Evolutionary conservation across 1,140 invertebrate genomes (phyloP), one percentile per base, ranked within the genome.

Genomic region (Popillia japonica): DNA sequence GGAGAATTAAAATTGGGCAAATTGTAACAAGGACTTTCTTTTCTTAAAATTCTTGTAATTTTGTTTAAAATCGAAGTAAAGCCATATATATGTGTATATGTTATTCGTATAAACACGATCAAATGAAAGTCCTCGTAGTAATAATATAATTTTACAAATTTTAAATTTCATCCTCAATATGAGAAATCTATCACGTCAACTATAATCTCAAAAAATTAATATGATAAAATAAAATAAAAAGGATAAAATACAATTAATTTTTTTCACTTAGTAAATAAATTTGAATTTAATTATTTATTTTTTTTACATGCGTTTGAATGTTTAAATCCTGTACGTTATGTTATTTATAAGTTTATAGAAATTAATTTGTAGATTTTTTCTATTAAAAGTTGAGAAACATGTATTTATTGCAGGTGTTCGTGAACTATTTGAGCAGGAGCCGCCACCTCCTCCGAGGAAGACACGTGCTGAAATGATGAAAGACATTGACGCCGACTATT

Each of bases 401-500:
- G 11, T 77, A n/a, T 61, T 75, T 41, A 42, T 59, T 80, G 20
- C 77, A 92, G 96, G 99, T 61, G 99, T 99, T 8, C 90, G 97
- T 79, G 98, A 99, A 87, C 86, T 99, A 10, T 99, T 99, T 89
- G 96, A 99, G 87, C 96, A 99, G 87, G 96, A 98, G 87, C 95
- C 96, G 22, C 95, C 96, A 7, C 92, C 93, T 22, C 93, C 95
- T 0, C 94, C 95, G 0, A 90, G 96, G 64, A 98, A 98, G 88
- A 98, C 96, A 0, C 91, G 98, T 75, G 96, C 96, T 0, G 98
- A 99, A 87, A 88, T 99, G 41, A 99, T 99, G 97, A 95, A 97
- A 84, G 94, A 99, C 83, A 96, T 99, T 22, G 97, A 99, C 89
- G 97, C 97, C 0, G 96, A 98, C 87, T 99, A 99, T 88, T 99